Percentiles rank a stretch among this genome's conserved stretches.
These are phyloP conservation scores for Tetrao urogallus DNA, from an alignment of 2,113 vertebrate species.

Conservation along the genomic window DNA sequence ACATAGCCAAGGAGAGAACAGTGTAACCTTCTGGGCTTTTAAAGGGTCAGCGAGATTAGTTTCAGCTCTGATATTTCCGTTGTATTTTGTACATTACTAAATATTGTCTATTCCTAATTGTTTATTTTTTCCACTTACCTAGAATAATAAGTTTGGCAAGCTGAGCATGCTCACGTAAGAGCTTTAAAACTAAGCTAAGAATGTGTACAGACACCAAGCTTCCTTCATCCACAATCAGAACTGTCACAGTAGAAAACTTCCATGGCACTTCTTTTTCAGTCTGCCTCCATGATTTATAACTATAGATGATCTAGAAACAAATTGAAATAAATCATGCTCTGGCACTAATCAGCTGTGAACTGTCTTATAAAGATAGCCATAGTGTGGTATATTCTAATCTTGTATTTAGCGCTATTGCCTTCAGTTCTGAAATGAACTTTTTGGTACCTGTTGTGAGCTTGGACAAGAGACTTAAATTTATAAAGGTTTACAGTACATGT, in stretches of 20 bases:
- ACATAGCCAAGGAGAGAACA: not conserved
- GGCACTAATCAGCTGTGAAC: not conserved
- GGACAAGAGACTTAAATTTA: not conserved
- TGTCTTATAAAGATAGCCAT: not conserved
- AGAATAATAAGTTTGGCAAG: conserved; percentile 86
- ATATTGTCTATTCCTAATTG: not conserved
- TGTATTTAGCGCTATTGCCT: not conserved
- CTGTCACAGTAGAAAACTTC: conserved; percentile 82
- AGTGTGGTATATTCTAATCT: not conserved
- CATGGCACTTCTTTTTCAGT: conserved; percentile 8
- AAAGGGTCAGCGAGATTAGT: not conserved
- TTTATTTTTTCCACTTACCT: conserved; percentile 75
- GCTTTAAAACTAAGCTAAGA: conserved; percentile 80
- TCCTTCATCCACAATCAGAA: conserved; percentile 89
- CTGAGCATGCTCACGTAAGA: conserved; percentile 74
- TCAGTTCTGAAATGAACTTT: not conserved
- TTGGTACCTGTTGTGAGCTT: not conserved
- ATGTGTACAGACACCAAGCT: conserved; percentile 83
- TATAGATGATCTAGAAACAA: conserved; percentile 77
- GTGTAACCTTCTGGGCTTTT: not conserved
- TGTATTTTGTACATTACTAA: not conserved
- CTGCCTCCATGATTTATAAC: conserved; percentile 72
- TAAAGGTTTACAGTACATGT: not conserved
- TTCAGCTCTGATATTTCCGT: not conserved
- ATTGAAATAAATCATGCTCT: conserved; percentile 10